Evolutionary conservation across 2,888 invertebrate species (phyloP), one percentile per base, ranked within the genome.

Genomic region (Notodonta dromedarius): DNA sequence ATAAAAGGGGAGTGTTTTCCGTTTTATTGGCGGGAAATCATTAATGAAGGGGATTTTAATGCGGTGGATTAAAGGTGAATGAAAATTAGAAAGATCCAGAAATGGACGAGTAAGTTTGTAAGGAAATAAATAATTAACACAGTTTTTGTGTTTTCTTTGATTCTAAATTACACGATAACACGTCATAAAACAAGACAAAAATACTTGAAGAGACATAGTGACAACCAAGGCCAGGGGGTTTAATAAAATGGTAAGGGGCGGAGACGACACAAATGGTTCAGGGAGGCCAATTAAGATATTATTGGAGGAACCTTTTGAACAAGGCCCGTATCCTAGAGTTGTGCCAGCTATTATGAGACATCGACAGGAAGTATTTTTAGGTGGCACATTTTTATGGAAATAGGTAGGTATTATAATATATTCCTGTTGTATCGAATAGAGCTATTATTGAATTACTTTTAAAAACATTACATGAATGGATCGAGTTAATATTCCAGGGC

Each of bases 211-310:
- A 32, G 52, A 32, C 32, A 13, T 12, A 32, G 52, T 52, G 12
- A 52, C 13, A 32, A 32, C 32, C 32, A 32, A 32, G 32, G 52
- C 24, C 24, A 24, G 50, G 52, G 52, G 32, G 11, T 9, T 35
- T 32, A 4, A 53, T 35, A 13, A 53, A 53, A 35, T 40, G 54
- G 54, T 40, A 39, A 54, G 39, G 40, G 55, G 60, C 13, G 58
- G 56, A 57, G 59, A 61, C 59, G 63, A 63, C 57, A 57, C 57
- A 63, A 66, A 59, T 59, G 61, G 55, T 56, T 11, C 40, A 50
- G 59, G 58, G 60, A 57, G 39, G 58, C 51, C 69, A 71, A 69
- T 71, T 69, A 71, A 67, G 65, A 67, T 69, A 71, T 69, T 65
- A 67, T 65, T 60, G 63, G 46, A 65, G 35, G 58, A 57, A 56